Base-by-base conservation (phyloP, 2,797 vertebrate genomes). In the Ctenochaetus hawaiiensis region DNA sequence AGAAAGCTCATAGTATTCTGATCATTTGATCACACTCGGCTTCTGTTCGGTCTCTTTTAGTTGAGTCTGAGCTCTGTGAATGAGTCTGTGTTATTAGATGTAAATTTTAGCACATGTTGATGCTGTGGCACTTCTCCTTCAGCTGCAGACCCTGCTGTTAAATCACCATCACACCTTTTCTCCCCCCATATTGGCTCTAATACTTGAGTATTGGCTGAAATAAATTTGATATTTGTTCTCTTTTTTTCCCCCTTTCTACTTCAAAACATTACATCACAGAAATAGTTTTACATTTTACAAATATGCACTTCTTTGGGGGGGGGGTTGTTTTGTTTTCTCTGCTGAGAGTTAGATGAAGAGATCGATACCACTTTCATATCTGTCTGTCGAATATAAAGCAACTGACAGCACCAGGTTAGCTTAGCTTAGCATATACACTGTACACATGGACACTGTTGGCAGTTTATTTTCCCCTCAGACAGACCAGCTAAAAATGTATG, bases 1-100 rank as follows among this genome's bases (percentile, higher is more conserved):
- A 34, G 9, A 22, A 51, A 79, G 60, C 30, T 58, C 39, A 18
- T 30, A 51, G 22, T 16, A 37, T 45, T 71, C 37, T 43, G 64
- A 34, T n/a, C 41, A 51, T 80, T 66, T 79, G 57, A 75, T 86
- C 65, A 43, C 10, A 34, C 43, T 60, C 22, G 34, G 30, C 22
- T 18, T 43, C 23, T 78, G 34, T 78, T 80, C 62, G 20, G 44
- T 67, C 17, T 16, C 68, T 59, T 64, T 47, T 44, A 65, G 48
- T 49, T 74, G 5, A 51, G 57, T 60, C 37, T 43, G 68, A 73
- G 26, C 58, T 61, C 14, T 20, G 39, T 60, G 22, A 18, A 47
- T 16, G 6, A 26, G 14, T 67, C 22, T 56, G 1, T 48, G 41
- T 37, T 65, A 8, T 30, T 34, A 14, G 17, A 39, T n/a, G 37